These are phyloP conservation scores for Oryzaephilus surinamensis DNA, from an alignment of 1,140 invertebrate genomes.

Conservation along the genomic window DNA sequence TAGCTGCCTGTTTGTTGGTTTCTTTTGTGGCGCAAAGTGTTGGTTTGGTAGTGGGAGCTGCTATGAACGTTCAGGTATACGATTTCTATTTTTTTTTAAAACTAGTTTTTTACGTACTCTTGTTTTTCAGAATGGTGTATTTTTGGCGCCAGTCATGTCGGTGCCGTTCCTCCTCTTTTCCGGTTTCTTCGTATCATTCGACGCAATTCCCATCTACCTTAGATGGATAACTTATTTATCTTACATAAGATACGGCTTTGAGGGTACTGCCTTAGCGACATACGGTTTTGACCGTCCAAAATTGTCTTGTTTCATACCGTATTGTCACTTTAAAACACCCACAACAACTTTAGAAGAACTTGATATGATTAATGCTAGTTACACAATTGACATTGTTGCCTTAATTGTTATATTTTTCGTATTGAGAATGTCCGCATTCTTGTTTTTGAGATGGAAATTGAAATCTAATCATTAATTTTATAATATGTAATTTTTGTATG, in stretches of 20 bases:
- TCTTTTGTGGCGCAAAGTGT: constrained; percentile 93
- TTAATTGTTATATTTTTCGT: constrained; percentile 80
- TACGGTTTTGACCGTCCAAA: constrained; percentile 78
- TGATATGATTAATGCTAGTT: constrained; percentile 67
- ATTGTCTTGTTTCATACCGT: constrained; percentile 63
- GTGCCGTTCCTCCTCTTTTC: constrained; percentile 91
- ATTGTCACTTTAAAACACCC: constrained; percentile 86
- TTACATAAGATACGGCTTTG: constrained; percentile 92
- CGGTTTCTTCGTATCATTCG: constrained; percentile 95
- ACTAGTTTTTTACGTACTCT: too few relatives aligned
- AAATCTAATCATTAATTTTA: constrained; percentile 54
- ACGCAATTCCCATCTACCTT: constrained; percentile 89
- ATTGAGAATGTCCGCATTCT: constrained; percentile 74
- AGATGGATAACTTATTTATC: constrained; percentile 93
- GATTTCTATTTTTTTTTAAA: constrained; percentile 2
- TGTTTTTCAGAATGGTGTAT: constrained; percentile 76
- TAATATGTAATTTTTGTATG: too few relatives aligned
- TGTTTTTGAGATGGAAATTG: constrained; percentile 86
- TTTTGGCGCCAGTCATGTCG: constrained; percentile 89
- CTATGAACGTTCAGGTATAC: constrained; percentile 78
- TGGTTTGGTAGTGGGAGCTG: constrained; percentile 88
- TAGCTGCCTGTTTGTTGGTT: constrained; percentile 77
- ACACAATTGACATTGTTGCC: constrained; percentile 69
- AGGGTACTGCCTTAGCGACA: constrained; percentile 86
- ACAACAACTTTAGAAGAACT: constrained; percentile 83